Percentiles rank a stretch among this genome's conserved stretches.
These are phyloP conservation scores for Lepidurus apus DNA, from an alignment of 1,140 invertebrate species.

Conservation along the genomic window DNA sequence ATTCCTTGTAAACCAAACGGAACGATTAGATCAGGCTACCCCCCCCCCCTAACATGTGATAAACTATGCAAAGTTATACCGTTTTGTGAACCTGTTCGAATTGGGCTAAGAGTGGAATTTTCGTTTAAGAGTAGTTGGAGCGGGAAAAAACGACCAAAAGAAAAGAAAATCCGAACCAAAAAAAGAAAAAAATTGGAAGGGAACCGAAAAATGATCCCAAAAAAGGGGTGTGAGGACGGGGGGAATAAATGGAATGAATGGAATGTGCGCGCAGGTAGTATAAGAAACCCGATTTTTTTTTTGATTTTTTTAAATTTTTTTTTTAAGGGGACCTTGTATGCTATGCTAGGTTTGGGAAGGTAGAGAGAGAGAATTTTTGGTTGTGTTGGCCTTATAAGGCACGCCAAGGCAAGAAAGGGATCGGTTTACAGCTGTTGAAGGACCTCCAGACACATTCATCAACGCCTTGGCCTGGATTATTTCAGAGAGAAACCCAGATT, in stretches of 20 bases:
- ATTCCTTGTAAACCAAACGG: no score
- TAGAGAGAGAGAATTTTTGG: neutral
- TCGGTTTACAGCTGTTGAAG: constrained; percentile 18
- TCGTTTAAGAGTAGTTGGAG: neutral
- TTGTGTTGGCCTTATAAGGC: constrained; percentile 6
- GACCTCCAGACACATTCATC: constrained; percentile 21
- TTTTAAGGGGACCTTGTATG: neutral
- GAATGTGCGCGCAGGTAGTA: constrained; percentile 3
- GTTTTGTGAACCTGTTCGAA: constrained; percentile 8
- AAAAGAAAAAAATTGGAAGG: neutral
- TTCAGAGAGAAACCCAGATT: constrained; percentile 4
- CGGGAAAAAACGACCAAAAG: neutral
- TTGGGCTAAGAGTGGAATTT: neutral
- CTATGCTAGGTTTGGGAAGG: neutral
- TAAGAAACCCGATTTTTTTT: neutral
- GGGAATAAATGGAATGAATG: constrained; percentile 8
- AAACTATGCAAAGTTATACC: neutral
- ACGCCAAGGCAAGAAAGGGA: constrained; percentile 18
- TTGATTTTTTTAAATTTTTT: no score
- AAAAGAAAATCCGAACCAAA: neutral
- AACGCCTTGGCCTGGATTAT: constrained; percentile 14
- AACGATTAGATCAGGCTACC: neutral
- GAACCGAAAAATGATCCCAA: neutral
- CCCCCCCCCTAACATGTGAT: neutral
- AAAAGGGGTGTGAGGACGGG: neutral